phyloP scores from a whole-genome alignment of 1,140 invertebrate species.

The Pachypsylla venusta region DNA sequence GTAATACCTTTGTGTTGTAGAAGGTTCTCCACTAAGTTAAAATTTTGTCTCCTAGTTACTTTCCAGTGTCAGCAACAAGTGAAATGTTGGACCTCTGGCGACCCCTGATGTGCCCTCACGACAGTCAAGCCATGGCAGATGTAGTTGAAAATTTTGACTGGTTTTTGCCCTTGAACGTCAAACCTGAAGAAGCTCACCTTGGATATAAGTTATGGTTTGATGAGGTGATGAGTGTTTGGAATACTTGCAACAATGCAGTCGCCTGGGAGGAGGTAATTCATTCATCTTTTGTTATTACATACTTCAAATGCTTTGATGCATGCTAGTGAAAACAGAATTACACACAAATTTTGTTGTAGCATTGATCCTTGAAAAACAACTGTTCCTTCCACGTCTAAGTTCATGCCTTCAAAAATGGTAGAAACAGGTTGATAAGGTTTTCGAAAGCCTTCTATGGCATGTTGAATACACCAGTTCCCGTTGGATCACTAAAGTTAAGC shows the following conservation, averaged over 20 bases:
- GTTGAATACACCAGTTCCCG: too few relatives aligned
- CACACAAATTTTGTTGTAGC: too few relatives aligned
- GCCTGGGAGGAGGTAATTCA: constrained; percentile 56
- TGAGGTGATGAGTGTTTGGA: constrained; percentile 65
- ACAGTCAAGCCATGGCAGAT: constrained; percentile 37
- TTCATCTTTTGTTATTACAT: too few relatives aligned
- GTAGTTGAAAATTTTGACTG: constrained; percentile 47
- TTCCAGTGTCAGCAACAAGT: constrained; percentile 53
- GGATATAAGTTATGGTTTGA: constrained; percentile 70
- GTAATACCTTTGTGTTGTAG: too few relatives aligned
- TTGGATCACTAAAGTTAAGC: too few relatives aligned
- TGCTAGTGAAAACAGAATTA: too few relatives aligned
- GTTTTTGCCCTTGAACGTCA: constrained; percentile 59
- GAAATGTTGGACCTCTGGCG: constrained; percentile 77
- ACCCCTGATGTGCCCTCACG: constrained; percentile 58
- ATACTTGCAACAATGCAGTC: constrained; percentile 50
- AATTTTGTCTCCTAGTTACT: constrained; percentile 45
- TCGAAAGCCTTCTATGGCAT: too few relatives aligned
- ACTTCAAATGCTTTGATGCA: too few relatives aligned
- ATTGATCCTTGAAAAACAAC: too few relatives aligned
- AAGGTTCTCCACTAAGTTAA: constrained; percentile 11
- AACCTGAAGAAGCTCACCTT: constrained; percentile 41
- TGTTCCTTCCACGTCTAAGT: too few relatives aligned
- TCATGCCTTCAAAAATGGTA: too few relatives aligned
- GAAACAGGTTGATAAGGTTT: too few relatives aligned